Evolutionary conservation across 2,888 invertebrate genomes (phyloP).

Genomic region (Tricholauxania praeusta): DNA sequence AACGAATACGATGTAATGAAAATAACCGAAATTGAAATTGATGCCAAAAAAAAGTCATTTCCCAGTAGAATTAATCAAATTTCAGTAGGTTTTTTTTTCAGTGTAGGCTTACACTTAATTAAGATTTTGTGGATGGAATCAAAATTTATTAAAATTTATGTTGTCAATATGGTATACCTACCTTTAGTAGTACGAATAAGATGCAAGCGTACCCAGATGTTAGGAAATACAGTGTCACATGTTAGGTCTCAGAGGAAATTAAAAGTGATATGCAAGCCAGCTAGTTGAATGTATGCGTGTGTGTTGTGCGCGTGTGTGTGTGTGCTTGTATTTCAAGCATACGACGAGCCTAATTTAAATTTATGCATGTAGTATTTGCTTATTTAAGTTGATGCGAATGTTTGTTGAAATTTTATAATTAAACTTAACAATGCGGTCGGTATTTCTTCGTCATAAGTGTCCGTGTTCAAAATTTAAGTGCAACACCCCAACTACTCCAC

Average conservation of each 20-base stretch:
- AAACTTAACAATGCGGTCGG: slow-evolving; percentile 39
- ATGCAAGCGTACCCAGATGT: no score
- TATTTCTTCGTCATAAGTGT: not conserved
- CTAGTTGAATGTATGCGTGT: slow-evolving; percentile 26
- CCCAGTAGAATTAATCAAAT: no score
- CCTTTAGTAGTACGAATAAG: no score
- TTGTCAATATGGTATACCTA: no score
- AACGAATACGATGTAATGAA: no score
- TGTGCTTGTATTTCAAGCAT: slow-evolving; percentile 41
- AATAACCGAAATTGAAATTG: no score
- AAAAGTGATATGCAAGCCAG: slow-evolving; percentile 45
- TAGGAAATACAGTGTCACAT: slow-evolving; percentile 6
- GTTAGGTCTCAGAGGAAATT: slow-evolving; percentile 42
- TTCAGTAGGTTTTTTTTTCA: no score
- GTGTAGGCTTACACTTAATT: no score
- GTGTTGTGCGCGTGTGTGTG: slow-evolving; percentile 38
- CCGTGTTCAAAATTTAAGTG: not conserved
- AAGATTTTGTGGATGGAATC: no score
- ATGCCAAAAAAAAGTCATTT: no score
- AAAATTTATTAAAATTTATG: no score
- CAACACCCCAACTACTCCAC: not conserved
- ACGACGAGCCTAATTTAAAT: slow-evolving; percentile 46
- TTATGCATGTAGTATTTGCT: slow-evolving; percentile 35
- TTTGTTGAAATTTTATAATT: slow-evolving; percentile 33
- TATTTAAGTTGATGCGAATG: not conserved